phyloP scores from a whole-genome alignment of 2,113 vertebrate species.

The Apteryx owenii region DNA sequence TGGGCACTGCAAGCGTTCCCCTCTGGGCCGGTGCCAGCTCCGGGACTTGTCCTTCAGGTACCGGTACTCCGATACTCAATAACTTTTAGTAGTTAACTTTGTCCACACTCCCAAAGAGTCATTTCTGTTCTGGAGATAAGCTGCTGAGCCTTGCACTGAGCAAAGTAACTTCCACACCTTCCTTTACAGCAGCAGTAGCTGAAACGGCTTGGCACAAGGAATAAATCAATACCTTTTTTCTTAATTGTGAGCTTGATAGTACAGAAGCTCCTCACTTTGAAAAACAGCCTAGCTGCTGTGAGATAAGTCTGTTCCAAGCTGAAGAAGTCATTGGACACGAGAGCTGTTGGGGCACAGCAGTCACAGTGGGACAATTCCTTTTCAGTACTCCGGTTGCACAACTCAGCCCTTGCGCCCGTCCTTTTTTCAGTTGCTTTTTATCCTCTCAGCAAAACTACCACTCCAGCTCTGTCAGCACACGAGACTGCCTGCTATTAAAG shows the following conservation, averaged over 20 bases:
- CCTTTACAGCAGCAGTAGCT: not conserved
- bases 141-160: not conserved
- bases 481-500: not conserved
- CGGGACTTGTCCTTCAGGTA: not conserved
- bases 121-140: not conserved
- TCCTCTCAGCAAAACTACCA: not conserved
- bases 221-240: not conserved
- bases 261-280: not conserved
- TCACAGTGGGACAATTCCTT: not conserved
- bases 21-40: not conserved
- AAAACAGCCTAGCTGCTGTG: not conserved
- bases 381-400: not conserved
- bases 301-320: not conserved
- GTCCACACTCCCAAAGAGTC: fast-evolving
- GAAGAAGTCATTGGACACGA: not conserved
- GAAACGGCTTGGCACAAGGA: not conserved
- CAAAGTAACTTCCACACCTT: not conserved
- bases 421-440: not conserved
- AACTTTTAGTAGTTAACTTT: not conserved
- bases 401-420: not conserved
- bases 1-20: not conserved
- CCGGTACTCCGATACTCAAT: not conserved
- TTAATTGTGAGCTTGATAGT: not conserved
- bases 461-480: not conserved
- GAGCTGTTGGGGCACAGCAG: not conserved